These are phyloP conservation scores for Patiria pectinifera DNA, from an alignment of 53 echinoderm and acorn worm species.

Conservation along the genomic window DNA sequence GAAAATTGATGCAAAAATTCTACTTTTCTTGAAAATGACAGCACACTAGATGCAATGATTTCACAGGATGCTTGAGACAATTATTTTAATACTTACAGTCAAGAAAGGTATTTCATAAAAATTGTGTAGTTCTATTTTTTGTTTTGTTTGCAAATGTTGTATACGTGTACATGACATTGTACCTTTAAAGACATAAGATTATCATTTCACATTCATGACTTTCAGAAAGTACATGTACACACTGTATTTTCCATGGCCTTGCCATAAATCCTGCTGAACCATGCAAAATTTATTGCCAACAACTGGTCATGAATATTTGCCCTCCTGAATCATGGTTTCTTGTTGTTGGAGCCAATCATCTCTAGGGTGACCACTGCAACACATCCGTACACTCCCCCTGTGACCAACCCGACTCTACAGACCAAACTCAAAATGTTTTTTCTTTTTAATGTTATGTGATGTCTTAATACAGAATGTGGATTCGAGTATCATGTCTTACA, in stretches of 20 bases:
- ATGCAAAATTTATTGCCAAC: not conserved
- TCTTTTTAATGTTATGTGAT: no score
- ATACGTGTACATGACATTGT: no score
- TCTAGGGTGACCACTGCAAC: not conserved
- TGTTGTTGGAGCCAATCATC: not conserved
- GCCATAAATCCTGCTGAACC: not conserved
- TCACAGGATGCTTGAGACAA: not conserved
- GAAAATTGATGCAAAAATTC: no score
- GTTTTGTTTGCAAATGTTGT: no score
- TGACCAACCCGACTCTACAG: not conserved
- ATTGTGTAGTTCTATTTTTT: no score
- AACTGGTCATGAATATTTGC: slow-evolving; percentile 5
- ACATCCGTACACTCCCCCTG: not conserved
- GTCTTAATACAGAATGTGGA: no score
- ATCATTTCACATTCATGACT: not conserved
- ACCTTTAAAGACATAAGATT: not conserved
- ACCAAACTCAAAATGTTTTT: not conserved
- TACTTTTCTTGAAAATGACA: no score
- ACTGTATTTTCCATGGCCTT: not conserved
- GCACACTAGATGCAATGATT: no score
- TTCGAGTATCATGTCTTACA: no score
- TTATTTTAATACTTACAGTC: no score
- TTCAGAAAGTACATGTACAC: not conserved
- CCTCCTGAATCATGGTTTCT: not conserved
- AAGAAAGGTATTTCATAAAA: no score